A percentile compares a stretch with the other conserved stretches of the same genome.
These are phyloP conservation scores for Melanotaenia boesemani DNA, from an alignment of 2,797 vertebrate species.

Conservation along the genomic window DNA sequence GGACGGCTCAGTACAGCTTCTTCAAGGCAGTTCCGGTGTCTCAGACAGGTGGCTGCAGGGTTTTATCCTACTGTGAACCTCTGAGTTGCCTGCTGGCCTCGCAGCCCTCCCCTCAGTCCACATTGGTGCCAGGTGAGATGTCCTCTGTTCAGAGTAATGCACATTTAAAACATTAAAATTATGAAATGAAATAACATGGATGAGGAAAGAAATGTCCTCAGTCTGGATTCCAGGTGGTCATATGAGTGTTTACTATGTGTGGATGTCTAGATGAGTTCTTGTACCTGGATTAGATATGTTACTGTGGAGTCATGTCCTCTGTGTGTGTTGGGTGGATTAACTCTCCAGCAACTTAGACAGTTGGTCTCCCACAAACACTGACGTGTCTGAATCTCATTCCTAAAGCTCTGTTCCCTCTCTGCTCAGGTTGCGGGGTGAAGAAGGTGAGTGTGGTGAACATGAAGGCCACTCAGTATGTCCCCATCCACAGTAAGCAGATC, in stretches of 20 bases:
- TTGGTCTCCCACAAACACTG: no score
- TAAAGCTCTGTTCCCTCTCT: background rate
- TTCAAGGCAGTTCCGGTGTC: slow-evolving; percentile 89
- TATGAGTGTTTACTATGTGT: no score
- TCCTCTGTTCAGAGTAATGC: no score
- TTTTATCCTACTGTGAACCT: slow-evolving; percentile 88
- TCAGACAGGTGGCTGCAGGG: slow-evolving; percentile 89
- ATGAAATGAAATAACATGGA: no score
- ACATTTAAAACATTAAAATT: no score
- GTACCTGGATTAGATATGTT: background rate
- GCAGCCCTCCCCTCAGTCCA: slow-evolving; percentile 91
- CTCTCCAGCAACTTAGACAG: no score
- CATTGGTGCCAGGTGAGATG: slow-evolving; percentile 88
- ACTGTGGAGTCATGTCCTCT: no score
- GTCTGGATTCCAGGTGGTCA: no score
- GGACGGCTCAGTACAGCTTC: slow-evolving; percentile 85
- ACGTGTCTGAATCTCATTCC: no score
- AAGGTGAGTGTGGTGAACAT: slow-evolving; percentile 92
- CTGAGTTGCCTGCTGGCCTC: slow-evolving; percentile 92
- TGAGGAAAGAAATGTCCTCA: no score
- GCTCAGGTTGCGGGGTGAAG: slow-evolving; percentile 93
- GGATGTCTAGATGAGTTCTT: no score
- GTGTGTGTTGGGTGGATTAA: no score
- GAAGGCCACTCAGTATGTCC: slow-evolving; percentile 93
- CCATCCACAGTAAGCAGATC: slow-evolving; percentile 94